Conservation (phyloP, 92 coral and sea anemone genomes). For the Zoanthus sociatus region DNA sequence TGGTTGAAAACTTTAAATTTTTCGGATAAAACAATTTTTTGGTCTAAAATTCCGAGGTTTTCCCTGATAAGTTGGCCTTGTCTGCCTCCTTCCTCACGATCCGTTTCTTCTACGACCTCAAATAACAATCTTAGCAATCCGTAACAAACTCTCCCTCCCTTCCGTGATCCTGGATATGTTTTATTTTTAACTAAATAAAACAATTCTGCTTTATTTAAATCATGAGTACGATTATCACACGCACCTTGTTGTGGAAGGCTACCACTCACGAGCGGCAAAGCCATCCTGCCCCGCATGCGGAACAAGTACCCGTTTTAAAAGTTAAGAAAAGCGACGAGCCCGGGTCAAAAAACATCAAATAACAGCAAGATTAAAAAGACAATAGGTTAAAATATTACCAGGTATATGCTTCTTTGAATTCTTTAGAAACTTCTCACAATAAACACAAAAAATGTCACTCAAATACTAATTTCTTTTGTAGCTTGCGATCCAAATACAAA, state of each 20-base stretch:
- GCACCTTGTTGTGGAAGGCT: neutral
- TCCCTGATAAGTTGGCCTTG: neutral
- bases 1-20: conserved; percentile 5
- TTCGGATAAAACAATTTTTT: neutral
- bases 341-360: neutral
- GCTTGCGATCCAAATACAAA: neutral
- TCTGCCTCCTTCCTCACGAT: conserved; percentile 25
- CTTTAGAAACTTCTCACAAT: neutral
- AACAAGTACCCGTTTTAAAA: conserved; percentile 12
- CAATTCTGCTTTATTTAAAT: conserved; percentile 10
- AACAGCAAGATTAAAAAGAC: neutral
- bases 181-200: conserved; percentile 16
- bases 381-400: conserved; percentile 9
- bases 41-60: conserved; percentile 11
- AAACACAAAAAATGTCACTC: conserved; percentile 8
- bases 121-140: conserved; percentile 17
- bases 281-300: conserved; percentile 2
- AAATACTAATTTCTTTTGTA: neutral
- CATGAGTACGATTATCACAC: neutral
- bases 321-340: conserved; percentile 14
- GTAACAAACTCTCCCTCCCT: conserved; percentile 11
- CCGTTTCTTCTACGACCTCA: conserved; percentile 23
- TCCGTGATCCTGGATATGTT: neutral
- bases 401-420: conserved; percentile 1
- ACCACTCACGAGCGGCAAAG: neutral